Percentiles rank a stretch among this genome's conserved stretches.
phyloP scores from a whole-genome alignment of 2,797 vertebrate genomes.

The Emydoidea blandingii region DNA sequence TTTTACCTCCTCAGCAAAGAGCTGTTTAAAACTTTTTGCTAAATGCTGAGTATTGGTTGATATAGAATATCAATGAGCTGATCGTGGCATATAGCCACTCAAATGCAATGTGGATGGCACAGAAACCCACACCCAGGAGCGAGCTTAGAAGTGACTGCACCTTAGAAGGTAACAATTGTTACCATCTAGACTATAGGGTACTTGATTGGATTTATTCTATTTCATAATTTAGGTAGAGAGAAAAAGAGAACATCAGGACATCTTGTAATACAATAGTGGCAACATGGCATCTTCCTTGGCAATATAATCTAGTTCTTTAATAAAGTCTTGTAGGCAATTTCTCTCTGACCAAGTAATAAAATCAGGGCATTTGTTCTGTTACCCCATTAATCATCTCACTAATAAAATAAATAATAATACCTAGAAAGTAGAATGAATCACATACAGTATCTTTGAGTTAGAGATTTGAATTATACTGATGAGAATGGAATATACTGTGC shows the following conservation, averaged over 20 bases:
- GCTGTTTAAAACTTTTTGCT: not conserved
- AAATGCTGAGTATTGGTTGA: not conserved
- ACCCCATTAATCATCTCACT: not conserved
- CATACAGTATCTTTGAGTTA: not conserved
- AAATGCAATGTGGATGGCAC: accelerated
- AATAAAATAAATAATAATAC: not conserved
- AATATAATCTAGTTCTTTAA: not conserved
- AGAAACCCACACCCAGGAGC: not conserved
- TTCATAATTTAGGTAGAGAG: not conserved
- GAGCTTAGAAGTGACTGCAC: accelerated
- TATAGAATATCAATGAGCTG: not conserved
- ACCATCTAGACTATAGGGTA: not conserved
- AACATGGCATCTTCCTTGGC: not conserved
- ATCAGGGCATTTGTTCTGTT: accelerated
- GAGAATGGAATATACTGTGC: not conserved
- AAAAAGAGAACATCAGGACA: not conserved
- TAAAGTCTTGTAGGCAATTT: not conserved
- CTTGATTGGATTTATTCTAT: not conserved
- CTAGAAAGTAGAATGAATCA: not conserved
- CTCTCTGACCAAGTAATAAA: not conserved
- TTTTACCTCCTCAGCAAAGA: not conserved
- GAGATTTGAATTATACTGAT: not conserved
- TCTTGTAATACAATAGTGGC: not conserved
- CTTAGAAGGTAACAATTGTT: not conserved
- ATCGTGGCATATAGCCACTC: not conserved